These are phyloP conservation scores for Nesoenas mayeri DNA, from an alignment of 2,113 vertebrate genomes.

Conservation along the genomic window DNA sequence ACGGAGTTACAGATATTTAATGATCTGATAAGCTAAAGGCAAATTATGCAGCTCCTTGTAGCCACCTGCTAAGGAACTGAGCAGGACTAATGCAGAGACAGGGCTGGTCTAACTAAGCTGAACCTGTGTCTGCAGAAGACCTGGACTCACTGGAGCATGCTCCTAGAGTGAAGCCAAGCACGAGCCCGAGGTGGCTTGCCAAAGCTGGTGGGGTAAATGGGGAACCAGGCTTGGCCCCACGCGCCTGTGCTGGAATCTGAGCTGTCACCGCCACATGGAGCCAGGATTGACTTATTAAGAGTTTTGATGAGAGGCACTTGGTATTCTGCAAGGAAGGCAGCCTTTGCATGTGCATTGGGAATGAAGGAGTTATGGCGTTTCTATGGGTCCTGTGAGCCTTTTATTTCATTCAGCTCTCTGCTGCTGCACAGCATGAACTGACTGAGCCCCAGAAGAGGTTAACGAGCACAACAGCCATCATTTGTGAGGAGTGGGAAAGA, in stretches of 20 bases:
- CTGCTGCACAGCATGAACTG: slow-evolving; percentile 85
- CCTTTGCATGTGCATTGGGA: slow-evolving; percentile 28
- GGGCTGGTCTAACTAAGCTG: neutral
- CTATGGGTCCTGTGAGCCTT: slow-evolving; percentile 70
- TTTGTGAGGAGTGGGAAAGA: slow-evolving; percentile 97
- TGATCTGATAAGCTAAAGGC: neutral
- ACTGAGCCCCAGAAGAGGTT: slow-evolving; percentile 84
- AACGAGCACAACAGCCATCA: slow-evolving; percentile 89
- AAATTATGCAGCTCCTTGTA: neutral
- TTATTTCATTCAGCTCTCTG: slow-evolving; percentile 73
- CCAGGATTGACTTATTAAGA: slow-evolving; percentile 46
- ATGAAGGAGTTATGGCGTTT: slow-evolving; percentile 61
- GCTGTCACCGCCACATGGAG: slow-evolving; percentile 84
- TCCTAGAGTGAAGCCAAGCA: neutral
- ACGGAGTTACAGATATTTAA: slow-evolving; percentile 5
- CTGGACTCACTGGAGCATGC: accelerated
- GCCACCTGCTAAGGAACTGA: neutral
- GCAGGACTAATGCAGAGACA: neutral
- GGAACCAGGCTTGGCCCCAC: neutral
- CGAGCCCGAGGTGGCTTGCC: neutral
- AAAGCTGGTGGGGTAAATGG: neutral
- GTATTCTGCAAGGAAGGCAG: neutral
- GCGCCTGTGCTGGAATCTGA: slow-evolving; percentile 74
- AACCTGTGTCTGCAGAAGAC: neutral
- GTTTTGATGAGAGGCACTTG: slow-evolving; percentile 1